Evolutionary conservation across 2,888 invertebrate species (phyloP).

Genomic region (Clostera curtula): DNA sequence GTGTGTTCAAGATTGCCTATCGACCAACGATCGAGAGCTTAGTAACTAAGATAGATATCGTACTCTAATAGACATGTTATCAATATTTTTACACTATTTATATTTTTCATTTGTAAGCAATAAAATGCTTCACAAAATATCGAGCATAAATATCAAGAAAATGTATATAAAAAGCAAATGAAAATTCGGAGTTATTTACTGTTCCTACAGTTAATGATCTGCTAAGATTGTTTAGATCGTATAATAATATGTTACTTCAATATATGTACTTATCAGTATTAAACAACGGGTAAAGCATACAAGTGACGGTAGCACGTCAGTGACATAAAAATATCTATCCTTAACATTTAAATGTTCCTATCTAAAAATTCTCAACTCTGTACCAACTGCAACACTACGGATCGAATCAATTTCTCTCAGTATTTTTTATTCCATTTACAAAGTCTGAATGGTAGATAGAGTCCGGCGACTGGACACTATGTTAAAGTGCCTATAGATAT

Average conservation of each 20-base stretch:
- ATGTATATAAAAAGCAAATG: too few species aligned
- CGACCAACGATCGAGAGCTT: slow-evolving; percentile 37
- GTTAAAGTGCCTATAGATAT: slow-evolving; percentile 10
- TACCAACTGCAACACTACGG: slow-evolving; percentile 25
- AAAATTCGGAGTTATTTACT: too few species aligned
- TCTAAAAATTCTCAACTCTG: slow-evolving; percentile 27
- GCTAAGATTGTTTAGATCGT: too few species aligned
- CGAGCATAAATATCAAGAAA: too few species aligned
- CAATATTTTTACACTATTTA: too few species aligned
- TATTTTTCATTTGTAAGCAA: too few species aligned
- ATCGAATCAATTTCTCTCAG: slow-evolving; percentile 53
- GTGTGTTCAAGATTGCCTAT: slow-evolving; percentile 50
- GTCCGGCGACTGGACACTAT: slow-evolving; percentile 33
- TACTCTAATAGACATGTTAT: slow-evolving; percentile 14
- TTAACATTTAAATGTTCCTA: slow-evolving; percentile 7
- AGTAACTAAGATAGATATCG: slow-evolving; percentile 34
- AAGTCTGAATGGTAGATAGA: slow-evolving; percentile 31
- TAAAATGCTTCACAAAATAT: too few species aligned
- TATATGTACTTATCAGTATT: too few species aligned
- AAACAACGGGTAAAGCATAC: too few species aligned
- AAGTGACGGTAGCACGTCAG: not conserved
- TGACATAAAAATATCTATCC: not conserved
- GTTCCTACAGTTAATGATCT: too few species aligned
- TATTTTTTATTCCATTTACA: slow-evolving; percentile 37
- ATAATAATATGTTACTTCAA: too few species aligned